These are phyloP conservation scores for Bothrops jararaca DNA, from an alignment of 2,113 vertebrate genomes.

Conservation along the genomic window DNA sequence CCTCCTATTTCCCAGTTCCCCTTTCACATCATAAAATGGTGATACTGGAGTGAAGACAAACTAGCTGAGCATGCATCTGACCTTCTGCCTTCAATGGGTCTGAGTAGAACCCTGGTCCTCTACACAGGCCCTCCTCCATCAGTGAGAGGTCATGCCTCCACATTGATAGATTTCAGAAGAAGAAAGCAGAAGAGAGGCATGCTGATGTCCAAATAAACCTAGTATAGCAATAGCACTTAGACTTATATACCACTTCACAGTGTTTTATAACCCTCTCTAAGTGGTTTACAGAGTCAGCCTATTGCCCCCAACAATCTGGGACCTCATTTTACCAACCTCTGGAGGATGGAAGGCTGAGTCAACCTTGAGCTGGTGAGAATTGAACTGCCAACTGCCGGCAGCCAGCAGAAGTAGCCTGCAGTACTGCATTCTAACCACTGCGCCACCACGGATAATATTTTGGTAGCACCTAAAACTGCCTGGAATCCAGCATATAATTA, in stretches of 20 bases:
- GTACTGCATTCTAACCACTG: no score
- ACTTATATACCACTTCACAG: no score
- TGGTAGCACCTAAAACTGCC: not conserved
- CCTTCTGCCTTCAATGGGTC: not conserved
- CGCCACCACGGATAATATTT: not conserved
- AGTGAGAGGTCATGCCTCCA: not conserved
- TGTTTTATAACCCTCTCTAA: no score
- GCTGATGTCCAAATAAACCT: not conserved
- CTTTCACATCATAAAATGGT: not conserved
- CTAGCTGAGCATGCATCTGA: not conserved
- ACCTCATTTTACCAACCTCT: no score
- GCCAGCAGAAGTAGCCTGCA: no score
- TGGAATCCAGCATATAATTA: not conserved
- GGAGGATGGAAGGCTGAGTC: no score
- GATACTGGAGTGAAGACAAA: not conserved
- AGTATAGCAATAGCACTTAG: not conserved
- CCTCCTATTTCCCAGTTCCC: not conserved
- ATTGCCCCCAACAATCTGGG: no score
- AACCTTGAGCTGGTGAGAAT: no score
- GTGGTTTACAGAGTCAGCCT: no score
- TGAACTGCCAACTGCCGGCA: no score
- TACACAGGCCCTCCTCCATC: not conserved
- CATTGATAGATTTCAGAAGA: not conserved
- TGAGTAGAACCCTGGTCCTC: not conserved
- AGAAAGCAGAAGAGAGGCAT: not conserved